Percentiles rank a stretch among this genome's conserved stretches.
Evolutionary conservation across 2,113 vertebrate species (phyloP).

Genomic region (Rhinolophus ferrumequinum): DNA sequence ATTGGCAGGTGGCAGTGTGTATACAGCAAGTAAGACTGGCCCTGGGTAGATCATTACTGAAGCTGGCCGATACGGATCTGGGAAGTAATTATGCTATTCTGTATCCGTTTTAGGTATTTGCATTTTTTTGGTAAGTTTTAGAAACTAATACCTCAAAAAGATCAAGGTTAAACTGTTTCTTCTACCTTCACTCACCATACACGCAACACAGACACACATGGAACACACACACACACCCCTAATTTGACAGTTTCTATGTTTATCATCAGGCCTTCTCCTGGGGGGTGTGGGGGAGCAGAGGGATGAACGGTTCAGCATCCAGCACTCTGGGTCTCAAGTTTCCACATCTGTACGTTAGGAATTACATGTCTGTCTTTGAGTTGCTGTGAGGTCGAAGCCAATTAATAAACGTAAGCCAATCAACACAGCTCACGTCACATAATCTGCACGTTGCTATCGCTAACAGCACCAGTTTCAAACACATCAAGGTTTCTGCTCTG

Average conservation of each 20-base stretch:
- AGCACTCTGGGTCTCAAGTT: not conserved
- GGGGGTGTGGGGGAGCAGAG: not conserved
- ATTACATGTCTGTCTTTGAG: not conserved
- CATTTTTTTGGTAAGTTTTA: not conserved
- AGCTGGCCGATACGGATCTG: fast-evolving
- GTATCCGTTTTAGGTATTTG: fast-evolving
- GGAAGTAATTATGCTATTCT: fast-evolving
- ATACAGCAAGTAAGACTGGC: fast-evolving
- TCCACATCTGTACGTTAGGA: not conserved
- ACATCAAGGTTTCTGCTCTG: not conserved
- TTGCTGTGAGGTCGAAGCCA: not conserved
- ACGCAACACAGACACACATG: too few relatives aligned
- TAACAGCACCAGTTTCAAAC: not conserved
- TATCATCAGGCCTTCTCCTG: not conserved
- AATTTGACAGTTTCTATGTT: not conserved
- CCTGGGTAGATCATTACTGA: fast-evolving
- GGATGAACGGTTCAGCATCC: not conserved
- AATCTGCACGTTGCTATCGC: not conserved
- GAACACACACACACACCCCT: fast-evolving
- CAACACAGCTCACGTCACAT: not conserved
- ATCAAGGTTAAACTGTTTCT: not conserved
- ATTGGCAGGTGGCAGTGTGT: not conserved
- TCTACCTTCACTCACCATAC: not conserved
- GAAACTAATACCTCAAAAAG: not conserved
- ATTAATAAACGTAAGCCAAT: not conserved